phyloP scores from a whole-genome alignment of 2,113 vertebrate genomes.

The Epinephelus moara region DNA sequence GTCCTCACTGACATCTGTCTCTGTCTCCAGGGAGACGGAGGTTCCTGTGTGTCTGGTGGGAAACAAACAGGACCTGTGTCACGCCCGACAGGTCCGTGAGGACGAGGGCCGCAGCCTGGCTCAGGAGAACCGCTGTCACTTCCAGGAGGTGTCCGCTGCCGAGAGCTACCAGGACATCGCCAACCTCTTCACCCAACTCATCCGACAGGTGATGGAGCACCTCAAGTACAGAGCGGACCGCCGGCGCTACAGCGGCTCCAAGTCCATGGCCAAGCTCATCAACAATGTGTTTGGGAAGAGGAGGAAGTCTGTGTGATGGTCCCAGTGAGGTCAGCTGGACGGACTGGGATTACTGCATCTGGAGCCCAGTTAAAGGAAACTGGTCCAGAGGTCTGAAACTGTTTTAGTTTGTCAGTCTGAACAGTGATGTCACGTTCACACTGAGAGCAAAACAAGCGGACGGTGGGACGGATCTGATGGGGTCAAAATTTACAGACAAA shows the following conservation, averaged over 20 bases:
- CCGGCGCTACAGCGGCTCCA: conserved; percentile 85
- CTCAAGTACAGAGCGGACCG: conserved; percentile 80
- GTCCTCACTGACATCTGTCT: neutral
- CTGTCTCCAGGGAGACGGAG: conserved; percentile 71
- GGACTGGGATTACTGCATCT: neutral
- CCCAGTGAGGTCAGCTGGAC: neutral
- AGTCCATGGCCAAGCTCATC: conserved; percentile 86
- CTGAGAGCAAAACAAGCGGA: neutral
- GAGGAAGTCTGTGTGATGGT: conserved; percentile 83
- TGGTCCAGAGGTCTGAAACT: neutral
- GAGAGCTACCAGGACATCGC: conserved; percentile 85
- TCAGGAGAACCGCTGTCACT: conserved; percentile 79
- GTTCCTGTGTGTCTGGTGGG: conserved; percentile 84
- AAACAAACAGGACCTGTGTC: conserved; percentile 86
- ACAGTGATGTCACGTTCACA: conserved; percentile 8
- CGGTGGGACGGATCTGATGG: neutral
- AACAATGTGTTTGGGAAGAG: conserved; percentile 87
- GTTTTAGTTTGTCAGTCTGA: neutral
- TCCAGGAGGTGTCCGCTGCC: conserved; percentile 86
- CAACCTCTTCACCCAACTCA: conserved; percentile 84
- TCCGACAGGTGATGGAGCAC: conserved; percentile 82
- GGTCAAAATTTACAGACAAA: neutral
- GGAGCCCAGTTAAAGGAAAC: conserved; percentile 11
- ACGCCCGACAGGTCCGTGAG: conserved; percentile 82
- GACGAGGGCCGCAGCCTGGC: conserved; percentile 82